phyloP scores from a whole-genome alignment of 2,113 vertebrate species.

The Platysteira castanea region DNA sequence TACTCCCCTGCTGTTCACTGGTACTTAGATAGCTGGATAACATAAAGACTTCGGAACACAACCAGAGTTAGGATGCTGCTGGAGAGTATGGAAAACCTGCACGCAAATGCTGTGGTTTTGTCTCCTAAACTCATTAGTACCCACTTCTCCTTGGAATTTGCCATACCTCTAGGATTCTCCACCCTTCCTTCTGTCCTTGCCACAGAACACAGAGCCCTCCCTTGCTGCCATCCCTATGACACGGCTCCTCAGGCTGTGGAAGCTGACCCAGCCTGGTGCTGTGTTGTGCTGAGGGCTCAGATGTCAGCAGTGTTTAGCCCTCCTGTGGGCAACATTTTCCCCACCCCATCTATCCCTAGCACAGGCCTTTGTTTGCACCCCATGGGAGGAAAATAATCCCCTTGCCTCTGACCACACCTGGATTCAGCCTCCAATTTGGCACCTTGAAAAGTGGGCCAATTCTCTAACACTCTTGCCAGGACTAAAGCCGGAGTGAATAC shows the following conservation, averaged over 20 bases:
- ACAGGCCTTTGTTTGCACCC: conserved; percentile 60
- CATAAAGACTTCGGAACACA: not conserved
- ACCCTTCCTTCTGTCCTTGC: not conserved
- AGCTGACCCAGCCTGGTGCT: not conserved
- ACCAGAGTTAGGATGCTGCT: not conserved
- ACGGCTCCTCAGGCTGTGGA: not conserved
- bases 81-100: not conserved
- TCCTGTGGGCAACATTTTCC: conserved; percentile 46
- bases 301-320: conserved; percentile 53
- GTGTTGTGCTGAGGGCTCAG: not conserved
- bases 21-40: not conserved
- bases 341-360: conserved; percentile 34
- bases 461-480: conserved; percentile 28
- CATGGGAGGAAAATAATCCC: conserved; percentile 68
- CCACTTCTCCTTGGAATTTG: not conserved
- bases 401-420: conserved; percentile 59
- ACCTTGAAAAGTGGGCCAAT: conserved; percentile 64
- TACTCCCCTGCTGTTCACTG: not conserved
- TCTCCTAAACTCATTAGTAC: not conserved
- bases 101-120: not conserved
- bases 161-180: not conserved
- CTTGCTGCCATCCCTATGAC: accelerated
- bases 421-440: conserved; percentile 60
- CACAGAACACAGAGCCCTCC: not conserved
- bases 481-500: conserved; percentile 60